Evolutionary conservation across 2,797 vertebrate species (phyloP), one percentile per base, ranked within the genome.

Genomic region (Aselliscus stoliczkanus): DNA sequence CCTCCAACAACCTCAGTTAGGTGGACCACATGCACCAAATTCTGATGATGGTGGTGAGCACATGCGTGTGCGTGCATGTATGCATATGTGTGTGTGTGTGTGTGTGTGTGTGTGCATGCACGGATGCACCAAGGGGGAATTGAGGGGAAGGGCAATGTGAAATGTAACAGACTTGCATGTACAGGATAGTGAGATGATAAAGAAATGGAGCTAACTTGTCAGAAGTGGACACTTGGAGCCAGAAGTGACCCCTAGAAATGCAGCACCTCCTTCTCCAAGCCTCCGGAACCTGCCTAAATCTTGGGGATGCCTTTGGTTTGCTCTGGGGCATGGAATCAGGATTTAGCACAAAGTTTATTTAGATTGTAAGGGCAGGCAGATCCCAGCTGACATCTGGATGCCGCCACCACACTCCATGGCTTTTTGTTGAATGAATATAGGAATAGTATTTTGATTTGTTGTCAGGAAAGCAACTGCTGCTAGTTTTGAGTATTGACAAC

Each of bases 31-130:
- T 1, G 29, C 15, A 20, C 9, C 50, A 23, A 4, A 6, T 2
- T 29, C 64, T 56, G 69, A 44, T 29, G 69, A 44, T 3, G n/a
- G 23, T 6, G 20, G 47, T 23, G 34, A 31, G 5, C 1, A 10
- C 56, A 27, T 21, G 25, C 25, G 27, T n/a, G n/a, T n/a, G n/a
- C n/a, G n/a, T n/a, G n/a, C n/a, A n/a, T n/a, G n/a, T n/a, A n/a
- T n/a, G n/a, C 10, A 3, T 20, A 4, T 9, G 27, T 7, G 14
- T 7, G 12, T 25, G 20, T 5, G 20, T 2, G 11, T 20, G 20
- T 1, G 14, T 0, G 10, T 0, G 5, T 21, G 21, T 2, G 4
- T 23, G n/a, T 50, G 10, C 9, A 2, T 6, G 42, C 42, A 42
- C 42, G 13, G 44, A 34, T 70, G 39, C 0, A 17, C 52, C 25